Evolutionary conservation across 2,797 vertebrate species (phyloP), one percentile per base, ranked within the genome.

Genomic region (Argyrosomus regius): DNA sequence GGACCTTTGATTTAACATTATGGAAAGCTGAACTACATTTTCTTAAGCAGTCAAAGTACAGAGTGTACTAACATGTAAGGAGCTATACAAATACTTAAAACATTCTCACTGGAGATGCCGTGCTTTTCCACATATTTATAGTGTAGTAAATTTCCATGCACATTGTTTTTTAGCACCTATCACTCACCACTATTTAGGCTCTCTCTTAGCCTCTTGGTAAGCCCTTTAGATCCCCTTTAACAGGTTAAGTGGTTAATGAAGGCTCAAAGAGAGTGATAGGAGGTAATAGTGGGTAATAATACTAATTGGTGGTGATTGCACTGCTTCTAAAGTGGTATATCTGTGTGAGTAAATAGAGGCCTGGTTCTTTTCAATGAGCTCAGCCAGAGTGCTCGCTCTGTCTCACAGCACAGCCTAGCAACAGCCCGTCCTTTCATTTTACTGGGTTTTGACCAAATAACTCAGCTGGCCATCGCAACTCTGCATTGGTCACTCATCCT

Each of bases 371-470:
- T 95, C 87, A 92, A 77, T 91, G 78, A 90, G 90, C 92, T 88
- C 85, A 80, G 69, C 88, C 74, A 76, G 81, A 91, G 88, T 91
- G 86, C 85, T 91, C 90, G 80, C 83, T 84, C 81, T 82, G 88
- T 86, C 90, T 83, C 83, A 87, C 80, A 88, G 86, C 79, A 90
- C 79, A 93, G 83, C 92, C 89, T 93, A 92, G 92, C 93, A 94
- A 94, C 93, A 89, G 88, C 80, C 86, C 67, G 67, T 74, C 87
- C 87, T 87, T 92, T 87, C 85, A 89, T 93, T 93, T 92, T 87
- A 83, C 87, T 92, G 91, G 81, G 87, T 88, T 91, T 93, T 88
- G 89, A 92, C 91, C 93, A 93, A 92, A 91, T 94, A 92, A 91
- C 93, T 93, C 91, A 91, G 91, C 91, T 91, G 91, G 92, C 87